Evolutionary conservation across 1,140 invertebrate species (phyloP).

Genomic region (Archivesica marissinica): DNA sequence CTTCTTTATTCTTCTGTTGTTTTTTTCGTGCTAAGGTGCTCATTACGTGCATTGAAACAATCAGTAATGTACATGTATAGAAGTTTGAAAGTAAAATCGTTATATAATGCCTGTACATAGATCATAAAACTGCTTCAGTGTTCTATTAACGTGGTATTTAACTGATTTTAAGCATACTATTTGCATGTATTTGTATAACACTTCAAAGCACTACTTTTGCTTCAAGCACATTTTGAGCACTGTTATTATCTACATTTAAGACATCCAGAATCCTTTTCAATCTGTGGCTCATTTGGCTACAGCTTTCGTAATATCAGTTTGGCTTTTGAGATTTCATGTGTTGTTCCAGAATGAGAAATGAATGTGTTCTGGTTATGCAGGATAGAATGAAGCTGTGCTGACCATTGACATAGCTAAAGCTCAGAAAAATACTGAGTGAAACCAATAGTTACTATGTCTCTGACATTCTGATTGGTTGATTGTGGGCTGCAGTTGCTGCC

Average conservation of each 20-base stretch:
- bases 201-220: conserved; percentile 7
- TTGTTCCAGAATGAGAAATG: no score
- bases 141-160: not conserved
- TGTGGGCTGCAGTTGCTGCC: no score
- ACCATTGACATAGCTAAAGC: no score
- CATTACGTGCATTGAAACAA: conserved; percentile 16
- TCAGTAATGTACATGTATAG: not conserved
- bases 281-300: no score
- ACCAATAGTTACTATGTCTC: no score
- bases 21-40: conserved; percentile 6
- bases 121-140: not conserved
- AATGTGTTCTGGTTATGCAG: no score
- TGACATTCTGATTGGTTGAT: no score
- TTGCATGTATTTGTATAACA: conserved; percentile 4
- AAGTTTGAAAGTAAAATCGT: not conserved
- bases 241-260: not conserved
- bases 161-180: not conserved
- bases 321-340: no score
- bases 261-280: conserved; percentile 7
- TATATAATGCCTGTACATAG: not conserved
- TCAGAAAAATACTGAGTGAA: no score
- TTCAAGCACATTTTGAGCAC: conserved; percentile 44
- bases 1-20: no score
- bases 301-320: not conserved
- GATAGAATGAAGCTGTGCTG: no score